Evolutionary conservation across 2,797 vertebrate genomes (phyloP), one percentile per base, ranked within the genome.

Genomic region (Cyprinella venusta): DNA sequence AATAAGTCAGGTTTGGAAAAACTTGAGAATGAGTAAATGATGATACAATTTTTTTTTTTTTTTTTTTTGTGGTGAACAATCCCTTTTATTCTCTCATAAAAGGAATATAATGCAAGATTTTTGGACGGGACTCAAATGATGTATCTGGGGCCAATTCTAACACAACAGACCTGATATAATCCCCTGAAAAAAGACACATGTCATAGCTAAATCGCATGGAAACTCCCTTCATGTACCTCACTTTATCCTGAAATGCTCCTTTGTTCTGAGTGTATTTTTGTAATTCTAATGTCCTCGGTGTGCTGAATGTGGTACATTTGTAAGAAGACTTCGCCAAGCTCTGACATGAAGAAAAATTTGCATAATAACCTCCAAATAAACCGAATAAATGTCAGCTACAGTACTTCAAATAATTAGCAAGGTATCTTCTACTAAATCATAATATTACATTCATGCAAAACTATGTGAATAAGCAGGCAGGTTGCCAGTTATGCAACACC

Each of bases 81-180:
- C n/a, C 0, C 71, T 81, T 80, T 50, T 72, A 67, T 74, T 80
- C 50, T 38, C 68, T 74, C 80, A 83, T 86, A 85, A 81, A 86
- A 69, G 80, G 19, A 64, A 79, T 59, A 64, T 38, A 74, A 82
- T 42, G 56, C 8, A 83, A 83, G 52, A 18, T 65, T 42, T 19
- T 33, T 38, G 7, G 45, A 76, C 56, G 48, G 24, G 40, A 48
- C 82, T 68, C 45, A 78, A 81, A 78, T 71, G 54, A 71, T 13
- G 30, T 50, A 56, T 76, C 36, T 81, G 56, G 30, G 30, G n/a
- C 56, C 24, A 59, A 69, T 69, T 38, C 48, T 65, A 63, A 79
- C 13, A 87, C 33, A 69, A 61, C 78, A 30, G 6, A 42, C 24
- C 9, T 42, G n/a, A 30, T n/a, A n/a, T 79, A 54, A 40, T 42